A percentile compares a stretch with the other conserved stretches of the same genome.
phyloP scores from a whole-genome alignment of 2,888 invertebrate species.

The Harpalus rubripes region DNA sequence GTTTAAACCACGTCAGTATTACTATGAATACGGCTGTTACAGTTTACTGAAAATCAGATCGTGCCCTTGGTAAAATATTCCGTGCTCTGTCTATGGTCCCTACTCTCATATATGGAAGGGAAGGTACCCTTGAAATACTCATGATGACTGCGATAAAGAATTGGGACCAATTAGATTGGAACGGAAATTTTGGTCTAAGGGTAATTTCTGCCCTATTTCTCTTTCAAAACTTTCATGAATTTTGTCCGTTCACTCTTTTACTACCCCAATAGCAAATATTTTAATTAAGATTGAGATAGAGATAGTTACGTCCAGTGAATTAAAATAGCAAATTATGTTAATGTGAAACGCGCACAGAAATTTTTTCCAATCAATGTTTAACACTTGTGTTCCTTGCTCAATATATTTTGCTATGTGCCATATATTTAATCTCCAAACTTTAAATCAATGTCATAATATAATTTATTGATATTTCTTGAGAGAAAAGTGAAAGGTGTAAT shows the following conservation, averaged over 20 bases:
- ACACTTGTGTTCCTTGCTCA: neutral
- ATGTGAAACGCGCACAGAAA: neutral
- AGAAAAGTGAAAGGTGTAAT: slow-evolving; percentile 19
- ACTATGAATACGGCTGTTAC: too few species aligned
- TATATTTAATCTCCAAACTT: slow-evolving; percentile 7
- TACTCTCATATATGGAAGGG: slow-evolving; percentile 12
- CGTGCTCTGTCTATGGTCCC: neutral
- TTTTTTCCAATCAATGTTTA: neutral
- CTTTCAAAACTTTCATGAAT: slow-evolving; percentile 9
- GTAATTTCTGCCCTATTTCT: slow-evolving; percentile 2
- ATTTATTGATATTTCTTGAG: slow-evolving; percentile 28
- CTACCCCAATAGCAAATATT: neutral
- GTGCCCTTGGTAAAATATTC: neutral
- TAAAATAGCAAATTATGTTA: neutral
- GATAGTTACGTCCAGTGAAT: neutral
- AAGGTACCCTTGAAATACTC: slow-evolving; percentile 26
- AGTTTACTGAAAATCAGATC: neutral
- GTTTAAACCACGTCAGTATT: too few species aligned
- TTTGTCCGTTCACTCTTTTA: neutral
- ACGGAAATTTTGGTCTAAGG: slow-evolving; percentile 8
- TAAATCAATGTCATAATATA: slow-evolving; percentile 24
- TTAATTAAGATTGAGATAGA: neutral
- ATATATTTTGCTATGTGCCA: slow-evolving; percentile 20
- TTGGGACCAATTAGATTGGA: slow-evolving; percentile 37
- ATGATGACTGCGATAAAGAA: slow-evolving; percentile 27